Conservation (phyloP, 2,888 invertebrate species). For the Eulithis prunata region DNA sequence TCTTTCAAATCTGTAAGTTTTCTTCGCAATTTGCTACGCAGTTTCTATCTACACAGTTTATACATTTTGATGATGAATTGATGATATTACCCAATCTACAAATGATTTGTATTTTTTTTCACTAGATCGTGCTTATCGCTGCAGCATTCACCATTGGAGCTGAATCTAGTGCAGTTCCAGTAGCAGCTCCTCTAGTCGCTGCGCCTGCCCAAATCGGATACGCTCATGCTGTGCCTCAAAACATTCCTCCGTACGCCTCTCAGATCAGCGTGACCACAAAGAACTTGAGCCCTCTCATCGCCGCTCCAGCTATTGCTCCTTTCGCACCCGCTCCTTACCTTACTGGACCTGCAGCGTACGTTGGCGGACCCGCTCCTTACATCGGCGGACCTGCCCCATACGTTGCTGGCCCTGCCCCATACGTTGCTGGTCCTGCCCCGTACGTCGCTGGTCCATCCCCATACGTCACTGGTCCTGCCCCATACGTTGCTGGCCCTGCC, state of each 20-base stretch:
- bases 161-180: constrained; percentile 69
- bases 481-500: constrained; percentile 44
- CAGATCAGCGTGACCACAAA: constrained; percentile 84
- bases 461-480: constrained; percentile 47
- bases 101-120: constrained; percentile 2
- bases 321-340: constrained; percentile 46
- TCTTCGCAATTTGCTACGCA: not conserved
- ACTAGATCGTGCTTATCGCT: constrained; percentile 75
- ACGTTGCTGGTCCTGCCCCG: constrained; percentile 43
- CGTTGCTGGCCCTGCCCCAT: constrained; percentile 50
- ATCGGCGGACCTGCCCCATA: constrained; percentile 48
- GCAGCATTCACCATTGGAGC: constrained; percentile 66
- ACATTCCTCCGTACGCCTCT: constrained; percentile 85
- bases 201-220: constrained; percentile 85
- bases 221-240: constrained; percentile 84
- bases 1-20: constrained; percentile 79
- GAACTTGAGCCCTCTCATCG: constrained; percentile 68
- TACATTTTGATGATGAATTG: not conserved
- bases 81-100: not conserved
- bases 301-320: constrained; percentile 60
- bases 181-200: constrained; percentile 71
- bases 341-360: constrained; percentile 39
- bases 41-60: not conserved
- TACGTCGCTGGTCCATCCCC: constrained; percentile 45
- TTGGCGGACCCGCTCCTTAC: constrained; percentile 46